Evolutionary conservation across 1,140 invertebrate species (phyloP).

Genomic region (Ridgeia piscesae): DNA sequence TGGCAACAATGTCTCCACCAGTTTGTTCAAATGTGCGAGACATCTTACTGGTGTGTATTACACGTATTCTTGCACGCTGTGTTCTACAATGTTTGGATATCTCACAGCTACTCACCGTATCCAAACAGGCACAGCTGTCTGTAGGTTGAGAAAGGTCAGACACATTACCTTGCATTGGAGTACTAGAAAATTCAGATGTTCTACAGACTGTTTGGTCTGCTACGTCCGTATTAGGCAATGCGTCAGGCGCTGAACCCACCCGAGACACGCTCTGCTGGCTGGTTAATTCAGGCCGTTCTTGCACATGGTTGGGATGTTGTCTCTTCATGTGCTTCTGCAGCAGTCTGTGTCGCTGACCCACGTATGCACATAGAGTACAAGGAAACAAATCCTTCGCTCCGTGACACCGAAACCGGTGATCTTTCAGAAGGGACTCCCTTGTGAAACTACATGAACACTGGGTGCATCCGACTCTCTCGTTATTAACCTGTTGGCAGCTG

Average conservation of each 20-base stretch:
- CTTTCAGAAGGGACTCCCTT: slow-evolving; percentile 5
- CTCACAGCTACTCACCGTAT: not conserved
- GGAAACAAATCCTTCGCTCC: slow-evolving; percentile 15
- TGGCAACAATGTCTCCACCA: not conserved
- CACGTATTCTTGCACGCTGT: slow-evolving; percentile 8
- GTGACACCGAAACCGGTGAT: slow-evolving; percentile 10
- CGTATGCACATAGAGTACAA: slow-evolving; percentile 14
- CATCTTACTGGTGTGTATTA: not conserved
- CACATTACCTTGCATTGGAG: slow-evolving; percentile 9
- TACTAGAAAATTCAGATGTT: not conserved
- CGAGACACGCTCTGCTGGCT: not conserved
- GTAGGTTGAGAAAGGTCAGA: not conserved
- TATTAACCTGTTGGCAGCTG: not conserved
- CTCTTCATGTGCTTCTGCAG: slow-evolving; percentile 23
- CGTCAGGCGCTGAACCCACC: not conserved
- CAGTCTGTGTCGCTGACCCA: slow-evolving; percentile 8
- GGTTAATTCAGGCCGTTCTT: not conserved
- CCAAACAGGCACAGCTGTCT: not conserved
- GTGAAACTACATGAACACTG: slow-evolving; percentile 10
- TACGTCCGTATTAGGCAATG: not conserved
- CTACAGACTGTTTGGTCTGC: not conserved
- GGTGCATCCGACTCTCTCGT: not conserved
- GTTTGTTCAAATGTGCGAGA: not conserved
- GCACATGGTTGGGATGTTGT: not conserved
- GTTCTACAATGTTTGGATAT: not conserved